Base-by-base conservation (phyloP, 37 sponge, comb jelly and placozoan species). In the Beroe ovata region DNA sequence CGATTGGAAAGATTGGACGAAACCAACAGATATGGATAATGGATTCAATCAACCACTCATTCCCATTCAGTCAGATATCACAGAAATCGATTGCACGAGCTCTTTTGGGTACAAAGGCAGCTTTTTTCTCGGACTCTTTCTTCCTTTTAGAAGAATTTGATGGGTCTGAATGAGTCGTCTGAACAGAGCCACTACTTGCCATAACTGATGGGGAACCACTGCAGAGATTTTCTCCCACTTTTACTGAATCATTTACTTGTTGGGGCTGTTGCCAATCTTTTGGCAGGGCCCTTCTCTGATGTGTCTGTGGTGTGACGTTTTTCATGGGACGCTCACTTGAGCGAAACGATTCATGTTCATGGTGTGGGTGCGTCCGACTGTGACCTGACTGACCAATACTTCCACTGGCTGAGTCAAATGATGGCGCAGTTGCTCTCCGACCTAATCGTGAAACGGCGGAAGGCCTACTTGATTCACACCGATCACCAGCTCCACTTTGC, bases 51-150 rank as follows among this genome's bases (percentile, higher is more conserved):
- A n/a, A n/a, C n/a, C n/a, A n/a, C n/a, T n/a, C n/a, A n/a, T n/a
- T n/a, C n/a, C n/a, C n/a, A n/a, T n/a, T n/a, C n/a, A n/a, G 6
- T 71, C 20, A 77, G 22, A 77, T 41, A 36, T 77, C 84, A 23
- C 84, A 77, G 4, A 77, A 40, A 36, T 77, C 84, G 18, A 77
- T 42, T 23, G 84, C 84, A 4, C 84, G 16, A 4, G 54, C 84
- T 21, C 84, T 30, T 20, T 77, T 77, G 1, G 84, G 84, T 42
- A 35, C 84, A 66, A 66, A 66, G 16, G 11, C 34, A 33, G 69
- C 32, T 14, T 14, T 25, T 11, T 66, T 66, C 16, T 30, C 69
- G 34, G 69, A 30, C 1, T 66, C 69, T 3, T 25, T 66, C 36
- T 66, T 66, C 36, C 18, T 66, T 37, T 66, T 66, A 2, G 36